Conservation (phyloP, 2,113 vertebrate genomes). For the Oreochromis niloticus region DNA sequence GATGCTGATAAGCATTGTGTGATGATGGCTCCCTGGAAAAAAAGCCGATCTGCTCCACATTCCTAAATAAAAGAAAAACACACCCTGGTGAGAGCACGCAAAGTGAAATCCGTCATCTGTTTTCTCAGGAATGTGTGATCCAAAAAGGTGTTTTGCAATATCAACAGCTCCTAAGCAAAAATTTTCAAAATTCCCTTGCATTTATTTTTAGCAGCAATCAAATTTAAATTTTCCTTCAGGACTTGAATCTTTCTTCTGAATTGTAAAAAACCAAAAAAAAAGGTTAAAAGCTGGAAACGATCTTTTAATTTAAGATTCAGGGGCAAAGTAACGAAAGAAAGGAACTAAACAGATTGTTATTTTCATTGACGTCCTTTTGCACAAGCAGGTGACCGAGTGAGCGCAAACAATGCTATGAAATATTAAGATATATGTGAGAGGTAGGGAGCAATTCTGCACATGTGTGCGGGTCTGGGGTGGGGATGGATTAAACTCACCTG, state of each 20-base stretch:
- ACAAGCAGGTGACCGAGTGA: background rate
- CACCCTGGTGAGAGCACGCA: slow-evolving; percentile 30
- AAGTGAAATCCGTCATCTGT: slow-evolving; percentile 36
- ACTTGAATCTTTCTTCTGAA: background rate
- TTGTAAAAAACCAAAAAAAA: background rate
- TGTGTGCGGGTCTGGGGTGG: background rate
- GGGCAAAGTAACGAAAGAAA: slow-evolving; percentile 8
- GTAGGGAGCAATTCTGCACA: background rate
- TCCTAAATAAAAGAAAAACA: slow-evolving; percentile 42
- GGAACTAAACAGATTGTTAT: background rate
- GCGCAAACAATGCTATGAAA: slow-evolving; percentile 38
- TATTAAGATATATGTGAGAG: slow-evolving; percentile 60
- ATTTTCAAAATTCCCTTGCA: background rate
- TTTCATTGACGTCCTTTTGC: slow-evolving; percentile 8
- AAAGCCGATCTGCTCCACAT: background rate
- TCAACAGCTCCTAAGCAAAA: slow-evolving; percentile 17
- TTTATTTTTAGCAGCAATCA: slow-evolving; percentile 14
- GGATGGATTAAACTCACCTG: slow-evolving; percentile 55
- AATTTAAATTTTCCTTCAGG: background rate
- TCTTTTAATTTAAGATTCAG: background rate
- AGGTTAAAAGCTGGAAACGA: background rate
- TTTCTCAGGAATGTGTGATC: slow-evolving; percentile 43
- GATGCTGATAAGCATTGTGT: slow-evolving; percentile 1
- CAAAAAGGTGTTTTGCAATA: slow-evolving; percentile 37
- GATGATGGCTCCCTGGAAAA: background rate